Evolutionary conservation across 2,888 invertebrate species (phyloP), one percentile per base, ranked within the genome.

Genomic region (Alentia gelatinosa): DNA sequence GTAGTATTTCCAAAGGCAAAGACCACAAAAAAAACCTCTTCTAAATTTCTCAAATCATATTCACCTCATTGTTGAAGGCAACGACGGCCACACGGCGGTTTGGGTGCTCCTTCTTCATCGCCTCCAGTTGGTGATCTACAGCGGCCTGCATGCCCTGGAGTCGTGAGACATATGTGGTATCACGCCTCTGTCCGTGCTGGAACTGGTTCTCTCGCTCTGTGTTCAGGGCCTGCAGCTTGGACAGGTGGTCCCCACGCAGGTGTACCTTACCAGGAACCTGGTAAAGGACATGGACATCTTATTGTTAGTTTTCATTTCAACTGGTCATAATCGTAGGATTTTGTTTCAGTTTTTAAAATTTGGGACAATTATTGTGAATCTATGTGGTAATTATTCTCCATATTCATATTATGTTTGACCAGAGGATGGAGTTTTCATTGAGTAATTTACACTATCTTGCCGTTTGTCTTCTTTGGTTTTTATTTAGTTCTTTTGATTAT

Each of bases 101-200:
- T 0, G 95, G 95, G 68, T 94, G 93, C n/a, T 94, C 93, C 50
- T 93, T 94, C 7, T 92, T 91, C 94, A 96, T 94, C 74, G 94
- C 94, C 74, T 93, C 93, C 50, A 96, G 92, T 93, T 96, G 96
- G 91, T 95, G 94, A 91, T 95, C 95, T 30, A 96, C 95, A 3
- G 96, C 96, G 5, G 95, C 95, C 93, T 96, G 95, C 37, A 95
- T 95, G 19, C 94, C 94, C 92, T 95, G 95, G 1, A 96, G 94
- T 12, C 95, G 92, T 0, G 95, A 95, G 4, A 96, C 93, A 89
- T 95, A 95, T 0, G 95, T 95, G 35, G 95, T 94, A 89, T 95
- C 92, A 12, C 94, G 92, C 1, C 93, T 89, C 91, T 95, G 94
- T 4, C 93, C 89, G 0, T 95, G 95, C 79, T 95, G 92, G 75